These are phyloP conservation scores for Bubo blakistoni DNA, from an alignment of 2,113 vertebrate genomes.

Conservation along the genomic window DNA sequence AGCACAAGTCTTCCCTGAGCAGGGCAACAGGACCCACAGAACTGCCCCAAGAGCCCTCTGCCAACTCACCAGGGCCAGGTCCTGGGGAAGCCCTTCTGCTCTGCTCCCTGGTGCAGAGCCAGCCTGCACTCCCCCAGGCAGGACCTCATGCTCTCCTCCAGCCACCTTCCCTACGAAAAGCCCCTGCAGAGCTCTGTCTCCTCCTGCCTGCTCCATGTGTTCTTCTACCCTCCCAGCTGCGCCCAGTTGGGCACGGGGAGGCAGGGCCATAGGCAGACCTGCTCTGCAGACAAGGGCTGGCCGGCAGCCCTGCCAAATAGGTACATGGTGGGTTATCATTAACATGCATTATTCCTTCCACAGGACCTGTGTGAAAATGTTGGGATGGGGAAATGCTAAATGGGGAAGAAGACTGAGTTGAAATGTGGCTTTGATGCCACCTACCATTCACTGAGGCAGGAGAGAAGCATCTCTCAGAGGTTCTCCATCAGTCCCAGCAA, in stretches of 20 bases:
- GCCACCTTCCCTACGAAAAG: background rate
- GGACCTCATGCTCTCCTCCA: fast-evolving
- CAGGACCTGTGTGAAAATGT: fast-evolving
- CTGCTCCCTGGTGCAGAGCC: fast-evolving
- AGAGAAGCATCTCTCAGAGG: background rate
- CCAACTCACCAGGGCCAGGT: fast-evolving
- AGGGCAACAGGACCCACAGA: too few species aligned
- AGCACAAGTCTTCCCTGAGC: background rate
- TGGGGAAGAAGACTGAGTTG: background rate
- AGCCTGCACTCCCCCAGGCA: fast-evolving
- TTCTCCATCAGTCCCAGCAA: background rate
- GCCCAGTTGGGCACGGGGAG: background rate
- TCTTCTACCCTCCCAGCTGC: fast-evolving
- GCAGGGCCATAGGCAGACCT: background rate
- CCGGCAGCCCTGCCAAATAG: background rate
- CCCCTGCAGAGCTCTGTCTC: background rate
- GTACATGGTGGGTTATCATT: fast-evolving
- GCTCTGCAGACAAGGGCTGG: background rate
- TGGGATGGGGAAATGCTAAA: background rate
- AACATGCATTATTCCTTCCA: fast-evolving
- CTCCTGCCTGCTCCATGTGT: background rate
- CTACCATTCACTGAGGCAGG: background rate
- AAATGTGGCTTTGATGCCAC: fast-evolving
- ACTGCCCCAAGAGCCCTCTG: fast-evolving
- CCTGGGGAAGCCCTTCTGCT: fast-evolving